Evolutionary conservation across 2,888 invertebrate species (phyloP), one percentile per base, ranked within the genome.

Genomic region (Cryptus armator): DNA sequence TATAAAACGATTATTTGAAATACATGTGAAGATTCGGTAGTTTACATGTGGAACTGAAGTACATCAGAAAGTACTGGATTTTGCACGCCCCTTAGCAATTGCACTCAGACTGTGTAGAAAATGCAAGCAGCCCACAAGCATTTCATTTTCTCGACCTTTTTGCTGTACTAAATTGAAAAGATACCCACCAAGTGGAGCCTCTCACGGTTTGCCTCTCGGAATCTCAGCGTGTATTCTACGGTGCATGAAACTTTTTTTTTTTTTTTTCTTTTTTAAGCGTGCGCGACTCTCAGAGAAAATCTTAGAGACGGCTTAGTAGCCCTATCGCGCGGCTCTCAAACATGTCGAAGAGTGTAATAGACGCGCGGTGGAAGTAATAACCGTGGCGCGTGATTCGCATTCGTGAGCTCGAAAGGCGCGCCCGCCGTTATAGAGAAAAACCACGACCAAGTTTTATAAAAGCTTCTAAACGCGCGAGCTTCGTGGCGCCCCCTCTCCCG

Each of bases 341-440:
- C 79, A 85, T 82, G 85, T 82, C 85, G 85, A 82, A 85, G 85
- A 76, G 79, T 70, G 82, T 82, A 85, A 82, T 76, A 71, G 82
- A 72, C 75, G 78, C 78, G 82, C 75, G 70, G 56, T 82, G 79
- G 82, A 79, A 85, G 85, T 85, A 85, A 85, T 85, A 85, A 85
- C 85, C 79, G 82, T 79, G 85, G 85, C 85, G 82, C 85, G 85
- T 85, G 85, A 82, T 85, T 85, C 85, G 85, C 82, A 82, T 85
- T 85, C 67, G 79, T 51, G 75, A 71, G 71, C 29, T 32, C 43
- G 44, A 79, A 67, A 64, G 37, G 59, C 19, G 66, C 19, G 56
- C 10, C 24, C 4, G 56, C 19, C 24, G 19, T 56, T 56, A 62
- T 62, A 66, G 48, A 67, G 67, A 76, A 79, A 79, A 75, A 76